These are phyloP conservation scores for Corythoichthys intestinalis DNA, from an alignment of 2,113 vertebrate genomes.

Conservation along the genomic window DNA sequence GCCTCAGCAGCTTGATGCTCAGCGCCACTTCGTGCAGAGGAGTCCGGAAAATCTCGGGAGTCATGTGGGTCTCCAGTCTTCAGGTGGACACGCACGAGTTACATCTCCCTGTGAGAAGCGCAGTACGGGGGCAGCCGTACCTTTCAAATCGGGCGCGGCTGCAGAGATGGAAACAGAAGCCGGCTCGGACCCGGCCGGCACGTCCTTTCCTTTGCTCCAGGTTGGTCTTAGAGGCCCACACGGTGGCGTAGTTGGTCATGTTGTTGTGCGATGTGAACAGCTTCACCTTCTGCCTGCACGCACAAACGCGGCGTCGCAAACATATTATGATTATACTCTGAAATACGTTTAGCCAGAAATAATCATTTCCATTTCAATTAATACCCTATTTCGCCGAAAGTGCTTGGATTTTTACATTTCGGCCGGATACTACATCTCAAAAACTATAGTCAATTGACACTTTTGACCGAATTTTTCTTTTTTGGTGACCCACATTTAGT, in stretches of 20 bases:
- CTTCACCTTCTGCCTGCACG: constrained; percentile 90
- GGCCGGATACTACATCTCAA: too few relatives aligned
- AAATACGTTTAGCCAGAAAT: too few relatives aligned
- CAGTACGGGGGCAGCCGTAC: neutral
- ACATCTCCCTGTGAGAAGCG: neutral
- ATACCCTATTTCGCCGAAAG: too few relatives aligned
- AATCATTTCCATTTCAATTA: too few relatives aligned
- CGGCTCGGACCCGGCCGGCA: constrained; percentile 84
- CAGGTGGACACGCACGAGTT: neutral
- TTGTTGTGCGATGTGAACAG: constrained; percentile 97
- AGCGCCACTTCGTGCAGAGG: constrained; percentile 90
- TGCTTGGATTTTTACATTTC: too few relatives aligned
- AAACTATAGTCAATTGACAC: too few relatives aligned
- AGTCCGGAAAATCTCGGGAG: constrained; percentile 92
- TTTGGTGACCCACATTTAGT: too few relatives aligned
- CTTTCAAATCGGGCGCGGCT: constrained; percentile 75
- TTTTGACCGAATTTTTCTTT: too few relatives aligned
- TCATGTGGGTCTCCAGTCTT: constrained; percentile 93
- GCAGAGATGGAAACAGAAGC: constrained; percentile 93
- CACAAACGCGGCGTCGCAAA: neutral
- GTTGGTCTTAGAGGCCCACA: constrained; percentile 97
- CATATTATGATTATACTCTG: too few relatives aligned
- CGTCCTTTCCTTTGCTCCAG: constrained; percentile 93
- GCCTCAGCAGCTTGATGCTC: constrained; percentile 89
- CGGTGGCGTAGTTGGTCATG: constrained; percentile 97